These are phyloP conservation scores for Tachysurus vachellii DNA, from an alignment of 2,113 vertebrate genomes.

Conservation along the genomic window DNA sequence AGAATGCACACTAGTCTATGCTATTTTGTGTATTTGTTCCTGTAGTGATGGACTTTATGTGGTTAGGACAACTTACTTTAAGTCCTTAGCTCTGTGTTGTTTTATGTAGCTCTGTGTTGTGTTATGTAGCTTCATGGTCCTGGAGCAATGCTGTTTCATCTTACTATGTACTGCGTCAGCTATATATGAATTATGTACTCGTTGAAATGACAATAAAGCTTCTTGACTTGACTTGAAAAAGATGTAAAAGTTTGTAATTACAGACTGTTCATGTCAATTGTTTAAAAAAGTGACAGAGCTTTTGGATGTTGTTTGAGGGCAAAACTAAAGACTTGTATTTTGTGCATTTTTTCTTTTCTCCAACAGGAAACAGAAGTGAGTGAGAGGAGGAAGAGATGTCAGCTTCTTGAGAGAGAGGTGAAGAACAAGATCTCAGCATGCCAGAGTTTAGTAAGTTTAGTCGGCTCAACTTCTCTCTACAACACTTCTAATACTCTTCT, in stretches of 20 bases:
- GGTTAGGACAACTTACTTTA: too few species aligned
- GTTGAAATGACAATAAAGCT: too few species aligned
- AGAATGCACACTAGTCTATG: neutral
- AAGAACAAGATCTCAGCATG: conserved; percentile 48
- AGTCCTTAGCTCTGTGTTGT: too few species aligned
- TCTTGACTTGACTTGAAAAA: too few species aligned
- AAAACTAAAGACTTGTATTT: neutral
- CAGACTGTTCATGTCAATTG: too few species aligned
- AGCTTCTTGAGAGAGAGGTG: conserved; percentile 47
- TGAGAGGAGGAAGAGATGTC: conserved; percentile 46
- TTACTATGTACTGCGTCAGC: too few species aligned
- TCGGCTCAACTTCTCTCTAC: neutral
- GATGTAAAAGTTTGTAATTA: neutral
- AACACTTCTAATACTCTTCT: neutral
- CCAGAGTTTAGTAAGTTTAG: conserved; percentile 49
- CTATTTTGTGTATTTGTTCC: too few species aligned
- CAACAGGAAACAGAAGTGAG: conserved; percentile 47
- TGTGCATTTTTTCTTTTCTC: neutral
- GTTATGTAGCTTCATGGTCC: too few species aligned
- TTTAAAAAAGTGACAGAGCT: neutral
- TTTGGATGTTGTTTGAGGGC: neutral
- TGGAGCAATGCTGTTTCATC: too few species aligned
- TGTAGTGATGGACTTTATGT: neutral
- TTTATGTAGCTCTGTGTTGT: too few species aligned
- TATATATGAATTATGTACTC: too few species aligned